phyloP scores from a whole-genome alignment of 2,113 vertebrate species.

The Corvus moneduloides region DNA sequence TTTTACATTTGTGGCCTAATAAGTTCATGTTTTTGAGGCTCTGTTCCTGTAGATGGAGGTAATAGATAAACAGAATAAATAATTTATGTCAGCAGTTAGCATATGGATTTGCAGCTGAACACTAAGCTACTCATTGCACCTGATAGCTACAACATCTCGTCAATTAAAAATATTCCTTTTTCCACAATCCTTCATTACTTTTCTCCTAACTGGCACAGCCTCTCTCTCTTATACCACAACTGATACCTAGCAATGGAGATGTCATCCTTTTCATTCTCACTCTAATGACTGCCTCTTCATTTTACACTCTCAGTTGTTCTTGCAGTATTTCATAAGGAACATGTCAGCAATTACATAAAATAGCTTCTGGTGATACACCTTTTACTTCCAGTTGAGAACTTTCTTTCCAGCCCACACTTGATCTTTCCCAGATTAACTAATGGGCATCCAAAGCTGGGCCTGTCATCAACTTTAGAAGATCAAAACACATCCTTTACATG shows the following conservation, averaged over 20 bases:
- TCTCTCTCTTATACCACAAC: background rate
- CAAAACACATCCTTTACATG: background rate
- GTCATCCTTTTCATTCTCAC: background rate
- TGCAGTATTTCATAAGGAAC: background rate
- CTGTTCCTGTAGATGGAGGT: constrained; percentile 24
- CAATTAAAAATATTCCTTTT: constrained; percentile 12
- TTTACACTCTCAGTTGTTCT: background rate
- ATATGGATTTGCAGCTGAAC: constrained; percentile 22
- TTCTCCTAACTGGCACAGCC: background rate
- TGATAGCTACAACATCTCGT: background rate
- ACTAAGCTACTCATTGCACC: background rate
- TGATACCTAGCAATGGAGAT: background rate
- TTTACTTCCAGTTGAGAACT: background rate
- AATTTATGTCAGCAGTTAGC: constrained; percentile 29
- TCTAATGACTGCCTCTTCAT: background rate
- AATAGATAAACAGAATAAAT: constrained; percentile 50
- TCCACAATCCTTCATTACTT: background rate
- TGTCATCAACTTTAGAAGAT: background rate
- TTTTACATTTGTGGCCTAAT: constrained; percentile 10
- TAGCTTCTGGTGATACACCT: background rate
- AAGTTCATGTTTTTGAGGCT: constrained; percentile 30
- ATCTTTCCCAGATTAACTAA: background rate
- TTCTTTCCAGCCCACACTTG: background rate
- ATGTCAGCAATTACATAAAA: background rate
- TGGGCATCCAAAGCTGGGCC: background rate